Conservation (phyloP, 2,888 invertebrate genomes). For the Epirrhoe tristata region DNA sequence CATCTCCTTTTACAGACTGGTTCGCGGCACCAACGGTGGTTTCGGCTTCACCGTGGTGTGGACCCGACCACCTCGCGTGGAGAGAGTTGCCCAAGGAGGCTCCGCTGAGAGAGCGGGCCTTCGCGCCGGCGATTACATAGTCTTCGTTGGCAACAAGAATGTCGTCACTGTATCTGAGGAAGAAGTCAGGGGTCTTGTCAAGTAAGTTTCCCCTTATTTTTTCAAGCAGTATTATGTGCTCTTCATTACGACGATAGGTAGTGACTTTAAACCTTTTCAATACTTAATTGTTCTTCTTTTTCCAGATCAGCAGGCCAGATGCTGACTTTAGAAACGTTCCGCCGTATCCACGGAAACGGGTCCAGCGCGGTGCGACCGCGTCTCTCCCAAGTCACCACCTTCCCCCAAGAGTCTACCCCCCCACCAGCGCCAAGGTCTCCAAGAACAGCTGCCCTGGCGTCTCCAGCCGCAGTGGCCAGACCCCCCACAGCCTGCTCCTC, state of each 20-base stretch:
- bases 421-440: constrained; percentile 77
- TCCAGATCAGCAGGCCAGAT: constrained; percentile 89
- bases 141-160: constrained; percentile 94
- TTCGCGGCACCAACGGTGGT: constrained; percentile 86
- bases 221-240: not conserved
- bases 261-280: not conserved
- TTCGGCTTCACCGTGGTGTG: constrained; percentile 95
- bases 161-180: constrained; percentile 92
- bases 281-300: constrained; percentile 36
- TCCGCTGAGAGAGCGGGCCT: constrained; percentile 94
- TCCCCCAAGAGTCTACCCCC: constrained; percentile 73
- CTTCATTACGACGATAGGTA: not conserved
- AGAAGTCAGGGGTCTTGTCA: constrained; percentile 87
- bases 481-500: constrained; percentile 90
- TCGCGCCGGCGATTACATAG: constrained; percentile 93
- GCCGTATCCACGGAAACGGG: constrained; percentile 83
- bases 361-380: constrained; percentile 61
- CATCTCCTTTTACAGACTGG: constrained; percentile 54
- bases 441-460: constrained; percentile 65
- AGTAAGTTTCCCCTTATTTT: constrained; percentile 80
- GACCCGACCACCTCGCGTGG: constrained; percentile 95
- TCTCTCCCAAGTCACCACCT: constrained; percentile 58
- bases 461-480: constrained; percentile 77
- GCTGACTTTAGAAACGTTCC: constrained; percentile 90
- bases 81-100: constrained; percentile 92